Percentiles rank a stretch among this genome's conserved stretches.
These are phyloP conservation scores for Chionomys nivalis DNA, from an alignment of 2,113 vertebrate species.

Conservation along the genomic window DNA sequence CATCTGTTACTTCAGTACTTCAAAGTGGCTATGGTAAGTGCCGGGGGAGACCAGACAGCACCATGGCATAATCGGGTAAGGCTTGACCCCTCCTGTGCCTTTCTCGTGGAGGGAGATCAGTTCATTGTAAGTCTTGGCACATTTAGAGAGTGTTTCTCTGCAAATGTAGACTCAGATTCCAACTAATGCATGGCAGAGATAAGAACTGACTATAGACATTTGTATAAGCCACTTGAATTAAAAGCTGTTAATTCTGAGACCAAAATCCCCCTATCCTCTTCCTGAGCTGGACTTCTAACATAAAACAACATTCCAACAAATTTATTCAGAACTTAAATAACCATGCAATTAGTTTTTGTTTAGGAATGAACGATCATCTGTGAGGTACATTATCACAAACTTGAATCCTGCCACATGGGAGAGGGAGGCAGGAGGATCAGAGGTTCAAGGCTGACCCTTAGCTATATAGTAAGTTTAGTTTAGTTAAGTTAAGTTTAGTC, in stretches of 20 bases:
- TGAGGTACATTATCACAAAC: not conserved
- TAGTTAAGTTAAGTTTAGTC: too few relatives aligned
- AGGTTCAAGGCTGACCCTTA: not conserved
- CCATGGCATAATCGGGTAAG: constrained; percentile 53
- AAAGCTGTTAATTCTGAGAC: constrained; percentile 55
- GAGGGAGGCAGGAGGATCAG: not conserved
- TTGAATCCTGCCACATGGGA: not conserved
- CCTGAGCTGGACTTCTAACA: not conserved
- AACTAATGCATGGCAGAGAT: constrained; percentile 55
- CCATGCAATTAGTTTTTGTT: not conserved
- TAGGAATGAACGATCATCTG: not conserved
- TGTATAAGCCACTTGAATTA: not conserved
- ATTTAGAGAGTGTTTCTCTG: constrained; percentile 41
- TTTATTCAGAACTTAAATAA: not conserved
- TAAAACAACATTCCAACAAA: not conserved
- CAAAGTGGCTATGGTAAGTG: constrained; percentile 73
- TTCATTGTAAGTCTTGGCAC: constrained; percentile 72
- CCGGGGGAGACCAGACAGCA: constrained; percentile 59
- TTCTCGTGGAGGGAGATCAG: constrained; percentile 55
- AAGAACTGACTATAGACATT: constrained; percentile 45
- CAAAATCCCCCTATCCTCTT: not conserved
- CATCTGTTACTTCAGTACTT: constrained; percentile 78
- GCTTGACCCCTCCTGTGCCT: constrained; percentile 63
- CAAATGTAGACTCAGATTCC: constrained; percentile 34
- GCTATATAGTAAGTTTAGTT: not conserved